Percentiles rank a stretch among this genome's conserved stretches.
phyloP scores from a whole-genome alignment of 2,888 invertebrate species.

The Lasiommata megera region DNA sequence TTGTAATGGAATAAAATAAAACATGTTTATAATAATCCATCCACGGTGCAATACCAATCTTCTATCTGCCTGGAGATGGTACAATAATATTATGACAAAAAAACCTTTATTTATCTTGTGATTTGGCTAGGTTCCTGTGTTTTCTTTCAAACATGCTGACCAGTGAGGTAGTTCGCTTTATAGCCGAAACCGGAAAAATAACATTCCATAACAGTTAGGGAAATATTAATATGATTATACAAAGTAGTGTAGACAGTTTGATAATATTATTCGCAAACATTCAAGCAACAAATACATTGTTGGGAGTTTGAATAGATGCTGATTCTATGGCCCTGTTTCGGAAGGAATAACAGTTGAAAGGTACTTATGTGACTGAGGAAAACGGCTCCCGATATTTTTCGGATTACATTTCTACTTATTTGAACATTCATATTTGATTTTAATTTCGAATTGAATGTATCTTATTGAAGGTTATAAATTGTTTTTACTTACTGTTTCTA shows the following conservation, averaged over 20 bases:
- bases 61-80: no score
- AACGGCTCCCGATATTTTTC: background rate
- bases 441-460: no score
- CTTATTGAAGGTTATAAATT: no score
- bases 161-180: background rate
- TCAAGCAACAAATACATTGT: slow-evolving; percentile 9
- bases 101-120: no score
- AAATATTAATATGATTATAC: background rate
- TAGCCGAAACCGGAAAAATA: background rate
- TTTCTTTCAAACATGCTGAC: no score
- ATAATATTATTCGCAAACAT: background rate
- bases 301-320: slow-evolving; percentile 18
- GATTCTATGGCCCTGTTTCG: slow-evolving; percentile 17
- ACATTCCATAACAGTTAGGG: background rate
- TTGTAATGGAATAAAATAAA: no score
- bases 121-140: no score
- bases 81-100: no score
- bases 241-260: background rate
- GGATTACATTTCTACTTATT: background rate
- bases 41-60: no score
- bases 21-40: no score
- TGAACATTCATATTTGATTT: background rate
- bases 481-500: no score
- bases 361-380: background rate
- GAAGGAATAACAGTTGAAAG: slow-evolving; percentile 12